Evolutionary conservation across 2,888 invertebrate species (phyloP), one percentile per base, ranked within the genome.

Genomic region (Andrena trimmerana): DNA sequence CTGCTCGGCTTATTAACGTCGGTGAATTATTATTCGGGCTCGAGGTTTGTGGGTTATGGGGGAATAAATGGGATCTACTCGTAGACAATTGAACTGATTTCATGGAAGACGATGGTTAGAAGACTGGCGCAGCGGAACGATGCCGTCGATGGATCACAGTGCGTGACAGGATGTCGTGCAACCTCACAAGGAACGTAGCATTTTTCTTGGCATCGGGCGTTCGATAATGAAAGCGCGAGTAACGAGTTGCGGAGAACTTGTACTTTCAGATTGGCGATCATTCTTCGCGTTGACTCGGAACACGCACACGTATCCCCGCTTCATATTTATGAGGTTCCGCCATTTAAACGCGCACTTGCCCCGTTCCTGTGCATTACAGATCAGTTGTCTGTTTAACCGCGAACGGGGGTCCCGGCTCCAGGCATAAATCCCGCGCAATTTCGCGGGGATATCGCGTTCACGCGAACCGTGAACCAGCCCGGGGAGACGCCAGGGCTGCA

Each of bases 221-320:
- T 63, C 52, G 62, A 69, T 52, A 63, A 62, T 66, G 42, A 66
- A 66, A 74, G 42, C 16, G 16, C 24, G 50, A 24, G 24, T 48
- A 62, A 42, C 24, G 20, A 29, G n/a, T n/a, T n/a, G 13, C 24
- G 48, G 48, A 60, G 50, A 59, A 63, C 63, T 77, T 71, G 63
- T 77, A 77, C 54, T 63, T 70, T 63, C 31, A 71, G 71, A 65
- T 71, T 27, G 48, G 57, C 31, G 63, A 75, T 69, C 68, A 42
- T 20, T 68, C 33, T 36, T 20, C 10, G 24, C 36, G 36, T 54
- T 31, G 31, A 29, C 36, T 16, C n/a, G 50, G 42, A 42, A 66
- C 59, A 8, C 50, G 29, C n/a, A 13, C 31, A 29, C 27, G n/a
- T 24, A 20, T 16, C 6, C 31, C 27, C 36, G 57, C 27, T 36